These are phyloP conservation scores for Cosmorhoe ocellata DNA, from an alignment of 2,888 invertebrate genomes.

Conservation along the genomic window DNA sequence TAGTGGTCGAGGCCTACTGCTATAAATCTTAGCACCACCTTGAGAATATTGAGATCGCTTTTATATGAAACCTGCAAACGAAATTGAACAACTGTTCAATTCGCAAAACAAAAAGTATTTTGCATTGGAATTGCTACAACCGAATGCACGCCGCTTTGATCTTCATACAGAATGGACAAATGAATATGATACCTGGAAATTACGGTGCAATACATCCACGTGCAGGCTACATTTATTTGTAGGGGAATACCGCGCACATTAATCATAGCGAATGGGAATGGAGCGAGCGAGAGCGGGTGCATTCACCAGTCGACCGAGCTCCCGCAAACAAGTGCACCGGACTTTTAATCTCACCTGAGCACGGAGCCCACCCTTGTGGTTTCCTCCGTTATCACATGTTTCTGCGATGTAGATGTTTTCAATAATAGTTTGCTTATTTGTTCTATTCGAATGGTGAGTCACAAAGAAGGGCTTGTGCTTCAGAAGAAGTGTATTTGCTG, in stretches of 20 bases:
- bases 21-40: conserved; percentile 75
- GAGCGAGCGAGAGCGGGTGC: conserved; percentile 59
- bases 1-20: conserved; percentile 71
- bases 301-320: conserved; percentile 50
- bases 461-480: no score
- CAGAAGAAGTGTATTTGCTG: no score
- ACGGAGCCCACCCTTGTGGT: conserved; percentile 49
- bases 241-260: conserved; percentile 60
- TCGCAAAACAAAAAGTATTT: conserved; percentile 19
- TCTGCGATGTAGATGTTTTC: conserved; percentile 19
- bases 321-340: conserved; percentile 69
- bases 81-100: conserved; percentile 10
- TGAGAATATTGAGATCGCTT: conserved; percentile 61
- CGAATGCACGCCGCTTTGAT: conserved; percentile 50
- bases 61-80: conserved; percentile 29
- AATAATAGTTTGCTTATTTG: conserved; percentile 12
- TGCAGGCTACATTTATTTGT: conserved; percentile 57
- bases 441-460: neutral
- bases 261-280: conserved; percentile 63
- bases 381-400: conserved; percentile 46
- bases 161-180: conserved; percentile 56
- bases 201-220: conserved; percentile 56
- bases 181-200: conserved; percentile 64
- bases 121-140: conserved; percentile 24
- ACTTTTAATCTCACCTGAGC: conserved; percentile 74